Conservation (phyloP, 2,888 invertebrate genomes). For the Phalera bucephala region DNA sequence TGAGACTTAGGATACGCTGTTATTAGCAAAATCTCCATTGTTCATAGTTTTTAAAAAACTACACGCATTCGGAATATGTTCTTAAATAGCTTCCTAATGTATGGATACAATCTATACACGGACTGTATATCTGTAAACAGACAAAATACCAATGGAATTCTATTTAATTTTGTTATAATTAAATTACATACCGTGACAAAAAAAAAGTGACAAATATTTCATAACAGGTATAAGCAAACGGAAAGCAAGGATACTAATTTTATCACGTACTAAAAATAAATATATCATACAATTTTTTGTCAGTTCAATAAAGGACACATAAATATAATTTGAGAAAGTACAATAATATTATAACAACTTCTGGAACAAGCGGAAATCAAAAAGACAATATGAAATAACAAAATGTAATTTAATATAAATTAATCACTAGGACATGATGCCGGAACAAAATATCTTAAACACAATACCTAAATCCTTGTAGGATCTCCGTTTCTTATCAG, state of each 20-base stretch:
- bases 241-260: background rate
- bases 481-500: constrained; percentile 29
- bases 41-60: too few relatives aligned
- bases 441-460: constrained; percentile 23
- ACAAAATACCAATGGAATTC: too few relatives aligned
- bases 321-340: constrained; percentile 1
- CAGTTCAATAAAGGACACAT: background rate
- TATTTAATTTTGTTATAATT: too few relatives aligned
- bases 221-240: background rate
- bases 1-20: too few relatives aligned
- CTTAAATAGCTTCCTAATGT: too few relatives aligned
- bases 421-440: constrained; percentile 30
- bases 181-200: too few relatives aligned
- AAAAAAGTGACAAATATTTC: too few relatives aligned
- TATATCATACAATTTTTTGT: too few relatives aligned
- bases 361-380: background rate
- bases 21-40: too few relatives aligned
- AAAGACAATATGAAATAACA: background rate
- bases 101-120: too few relatives aligned
- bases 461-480: constrained; percentile 23
- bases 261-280: background rate
- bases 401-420: constrained; percentile 17
- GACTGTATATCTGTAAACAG: too few relatives aligned
- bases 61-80: too few relatives aligned
- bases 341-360: background rate